Evolutionary conservation across 64 coral and sea anemone genomes (phyloP), one percentile per base, ranked within the genome.

Genomic region (Actinia equina): DNA sequence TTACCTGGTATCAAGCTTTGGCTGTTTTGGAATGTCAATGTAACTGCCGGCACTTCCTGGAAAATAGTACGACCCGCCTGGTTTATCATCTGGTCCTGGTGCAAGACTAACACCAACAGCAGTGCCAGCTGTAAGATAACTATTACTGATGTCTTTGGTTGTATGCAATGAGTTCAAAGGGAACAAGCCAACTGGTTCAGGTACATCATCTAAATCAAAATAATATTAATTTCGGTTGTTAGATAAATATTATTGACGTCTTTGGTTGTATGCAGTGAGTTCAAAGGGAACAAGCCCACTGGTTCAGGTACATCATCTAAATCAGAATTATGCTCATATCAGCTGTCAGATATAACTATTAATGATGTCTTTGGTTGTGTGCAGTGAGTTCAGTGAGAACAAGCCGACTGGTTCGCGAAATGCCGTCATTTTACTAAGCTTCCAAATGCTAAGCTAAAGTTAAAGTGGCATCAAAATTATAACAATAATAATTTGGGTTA

Each of bases 1-100:
- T 57, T 84, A 84, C 82, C 82, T 84, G 20, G 82, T 84, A 19
- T 84, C 56, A 22, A 84, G 43, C 17, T 46, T 55, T 51, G 71
- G 59, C 12, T 45, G 71, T 17, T 87, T 80, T 80, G 89, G 89
- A 41, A 91, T 80, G 12, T 81, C 84, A 9, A 91, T 91, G 25
- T 51, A 91, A 27, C 89, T 91, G 85, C 22, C 58, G 18, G 84
- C 57, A 41, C 30, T 91, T 6, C 89, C 89, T 56, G 70, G 62
- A 27, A 91, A 91, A 44, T 87, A 53, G 85, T 91, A 91, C 59
- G 89, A 91, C 30, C 89, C 89, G 4, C 86, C 77, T 15, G 77
- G 74, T 25, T 74, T 57, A 41, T 85, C 89, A 10, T 91, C 41
- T 42, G 89, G 89, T 74, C 89, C 89, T 23, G 83, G 20, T 42